Base-by-base conservation (phyloP, 2,888 invertebrate genomes). In the Zaprionus obscuricornis region DNA sequence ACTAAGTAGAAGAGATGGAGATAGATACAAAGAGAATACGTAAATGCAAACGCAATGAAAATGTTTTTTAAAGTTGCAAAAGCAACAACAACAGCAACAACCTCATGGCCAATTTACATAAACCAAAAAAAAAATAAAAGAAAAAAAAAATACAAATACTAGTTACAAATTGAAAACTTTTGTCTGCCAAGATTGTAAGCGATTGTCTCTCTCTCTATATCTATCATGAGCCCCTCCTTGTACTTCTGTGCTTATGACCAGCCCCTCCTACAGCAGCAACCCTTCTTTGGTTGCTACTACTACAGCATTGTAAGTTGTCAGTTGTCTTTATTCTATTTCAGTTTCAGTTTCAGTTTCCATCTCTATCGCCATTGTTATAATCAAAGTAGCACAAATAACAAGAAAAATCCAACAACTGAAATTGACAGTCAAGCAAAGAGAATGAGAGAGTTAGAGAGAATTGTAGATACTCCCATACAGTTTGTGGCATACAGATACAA, bases 121-220 rank as follows among this genome's bases (percentile, higher is more conserved):
- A 78, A 81, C 84, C 77, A 78, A 62, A 78, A 84, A 84, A 78
- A 78, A 81, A 79, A 79, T n/a, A n/a, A n/a, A n/a, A n/a, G n/a
- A n/a, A n/a, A n/a, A n/a, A n/a, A n/a, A n/a, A n/a, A n/a, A n/a
- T n/a, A n/a, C n/a, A n/a, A n/a, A n/a, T n/a, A n/a, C 84, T 84
- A 81, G 78, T 79, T 84, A 84, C 78, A 79, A 79, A 79, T 79
- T 79, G 78, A 79, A 79, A 79, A 79, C 70, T 79, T 79, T 79
- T 73, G 70, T 77, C 74, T 79, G 78, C 78, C 78, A 79, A 79
- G 78, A 79, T 79, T 81, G 84, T 81, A 79, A 79, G 77, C 78
- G 81, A 84, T 84, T 79, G 84, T 84, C 81, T 76, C 55, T 31
- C 47, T 18, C 40, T 2, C 13, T 6, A 5, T 4, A n/a, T 7